Base-by-base conservation (phyloP, 2,797 vertebrate species). In the Cephalopachus bancanus region DNA sequence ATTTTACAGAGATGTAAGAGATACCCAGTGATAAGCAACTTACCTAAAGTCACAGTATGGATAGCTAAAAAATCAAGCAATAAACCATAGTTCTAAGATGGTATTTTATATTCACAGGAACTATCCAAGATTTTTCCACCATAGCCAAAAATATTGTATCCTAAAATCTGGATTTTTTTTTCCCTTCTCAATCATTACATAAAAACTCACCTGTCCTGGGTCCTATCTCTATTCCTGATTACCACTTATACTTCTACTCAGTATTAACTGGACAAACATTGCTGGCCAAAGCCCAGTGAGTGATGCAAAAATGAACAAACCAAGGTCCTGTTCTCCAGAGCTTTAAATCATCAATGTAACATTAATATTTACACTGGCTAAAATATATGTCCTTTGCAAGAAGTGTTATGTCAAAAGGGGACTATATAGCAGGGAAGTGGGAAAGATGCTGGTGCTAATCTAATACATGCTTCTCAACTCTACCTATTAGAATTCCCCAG, bases 1-100 rank as follows among this genome's bases (percentile, higher is more conserved):
- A 81, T 83, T 95, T 95, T 83, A 83, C 8, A 76, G 67, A 88
- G 62, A 74, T 91, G 69, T 59, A 30, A 74, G 83, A 94, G 78
- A 74, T 8, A 79, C 30, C 9, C 15, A 64, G 53, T 69, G 22
- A 87, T 49, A 95, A 92, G 3, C 4, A 20, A 91, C 44, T 91
- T 79, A 93, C 16, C 59, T 95, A 83, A 83, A 93, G 53, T 78
- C 22, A 80, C 26, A 92, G 2, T 62, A 65, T 5, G 2, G 89
- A 83, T 92, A 86, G 87, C 59, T 65, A 86, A 80, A 93, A 67
- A 30, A 19, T 74, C 55, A n/a, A 76, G 37, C 24, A 91, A 88
- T 19, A 87, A 60, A 87, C 53, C 26, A 16, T 3, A 75, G n/a
- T 72, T 84, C 37, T 93, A 80, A 67, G 30, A 22, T 90, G 14